Evolutionary conservation across 1,140 invertebrate genomes (phyloP), one percentile per base, ranked within the genome.

Genomic region (Trachymyrmex cornetzi): DNA sequence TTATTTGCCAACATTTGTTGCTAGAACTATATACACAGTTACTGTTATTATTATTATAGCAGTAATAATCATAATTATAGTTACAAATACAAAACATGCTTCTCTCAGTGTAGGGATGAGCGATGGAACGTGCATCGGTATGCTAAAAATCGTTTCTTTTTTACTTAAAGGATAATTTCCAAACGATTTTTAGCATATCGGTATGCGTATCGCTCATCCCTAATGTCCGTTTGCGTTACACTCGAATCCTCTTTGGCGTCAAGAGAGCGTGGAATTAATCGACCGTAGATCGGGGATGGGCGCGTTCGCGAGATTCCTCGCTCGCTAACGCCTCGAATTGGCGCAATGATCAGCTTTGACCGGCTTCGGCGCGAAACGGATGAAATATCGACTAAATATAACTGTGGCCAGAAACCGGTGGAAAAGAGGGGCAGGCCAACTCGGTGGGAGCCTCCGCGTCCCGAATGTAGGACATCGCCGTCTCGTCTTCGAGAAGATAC

Each of bases 311-410:
- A 34, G 63, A 81, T 81, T 57, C 30, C 67, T 61, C 12, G 44
- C 44, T 64, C 55, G 67, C 38, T 72, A 38, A 61, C 30, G 67
- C 69, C 53, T 90, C 89, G 87, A 90, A 85, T 53, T 90, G 87
- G 88, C 88, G 85, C 90, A 85, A 92, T 93, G 89, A 93, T 94
- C 90, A 87, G 74, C 88, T 87, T 93, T 91, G 91, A 90, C 91
- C 91, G 90, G 89, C 90, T 93, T 88, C 89, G 88, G 79, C 87
- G 87, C 84, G 89, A 93, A 93, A 92, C 89, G 90, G 75, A 92
- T 92, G 93, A 93, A 92, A 93, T 94, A 92, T 93, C 88, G 92
- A 91, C 93, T 93, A 93, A 94, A 94, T 93, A 93, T 94, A 94
- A 93, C 89, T 89, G 82, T 87, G 89, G 91, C 79, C 90, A 90